phyloP scores from a whole-genome alignment of 2,797 vertebrate genomes.

The Antennarius maculatus region DNA sequence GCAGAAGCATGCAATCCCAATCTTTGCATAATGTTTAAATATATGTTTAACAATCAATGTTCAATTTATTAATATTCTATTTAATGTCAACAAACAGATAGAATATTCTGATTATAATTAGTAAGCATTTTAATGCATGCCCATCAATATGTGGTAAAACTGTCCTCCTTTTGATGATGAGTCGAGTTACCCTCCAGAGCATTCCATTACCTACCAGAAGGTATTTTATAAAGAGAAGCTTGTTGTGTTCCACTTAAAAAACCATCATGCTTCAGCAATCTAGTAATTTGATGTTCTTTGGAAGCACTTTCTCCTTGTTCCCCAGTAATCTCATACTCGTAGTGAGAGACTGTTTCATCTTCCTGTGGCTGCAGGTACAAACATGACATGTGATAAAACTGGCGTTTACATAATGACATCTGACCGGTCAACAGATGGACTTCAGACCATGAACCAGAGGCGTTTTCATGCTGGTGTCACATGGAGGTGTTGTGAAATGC shows the following conservation, averaged over 20 bases:
- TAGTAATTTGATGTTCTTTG: constrained; percentile 12
- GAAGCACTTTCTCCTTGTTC: not conserved
- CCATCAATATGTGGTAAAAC: constrained; percentile 13
- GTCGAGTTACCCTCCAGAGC: not conserved
- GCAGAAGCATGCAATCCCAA: too few relatives aligned
- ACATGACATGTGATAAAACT: constrained; percentile 33
- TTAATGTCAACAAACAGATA: too few relatives aligned
- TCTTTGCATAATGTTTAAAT: too few relatives aligned
- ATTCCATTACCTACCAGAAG: not conserved
- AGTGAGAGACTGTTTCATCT: not conserved
- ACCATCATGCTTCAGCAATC: not conserved
- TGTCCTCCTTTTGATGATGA: not conserved
- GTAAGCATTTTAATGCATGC: too few relatives aligned
- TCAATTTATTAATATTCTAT: too few relatives aligned
- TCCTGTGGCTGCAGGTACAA: not conserved
- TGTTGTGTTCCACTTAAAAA: constrained; percentile 3
- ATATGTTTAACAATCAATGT: too few relatives aligned
- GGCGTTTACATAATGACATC: not conserved
- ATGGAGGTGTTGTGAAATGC: too few relatives aligned
- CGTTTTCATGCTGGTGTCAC: too few relatives aligned
- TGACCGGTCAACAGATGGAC: too few relatives aligned
- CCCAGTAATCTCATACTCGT: not conserved
- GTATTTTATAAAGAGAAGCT: constrained; percentile 2
- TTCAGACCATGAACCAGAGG: too few relatives aligned
- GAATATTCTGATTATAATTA: too few relatives aligned